A percentile compares a stretch with the other conserved stretches of the same genome.
Conservation (phyloP, 2,888 invertebrate species). For the Mythimna impura region DNA sequence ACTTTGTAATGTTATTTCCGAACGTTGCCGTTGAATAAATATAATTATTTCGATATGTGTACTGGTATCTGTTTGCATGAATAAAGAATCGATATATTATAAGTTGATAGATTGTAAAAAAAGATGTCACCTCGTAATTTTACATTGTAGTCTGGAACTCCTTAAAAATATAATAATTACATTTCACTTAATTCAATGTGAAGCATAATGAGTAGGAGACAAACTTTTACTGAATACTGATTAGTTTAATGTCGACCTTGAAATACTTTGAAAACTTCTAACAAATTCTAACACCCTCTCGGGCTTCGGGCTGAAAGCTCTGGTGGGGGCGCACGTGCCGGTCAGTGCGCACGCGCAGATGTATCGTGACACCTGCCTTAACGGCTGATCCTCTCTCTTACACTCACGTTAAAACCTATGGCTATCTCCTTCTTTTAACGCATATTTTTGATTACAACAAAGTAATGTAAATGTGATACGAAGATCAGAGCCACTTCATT, state of each 20-base stretch:
- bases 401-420: slow-evolving; percentile 69
- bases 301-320: slow-evolving; percentile 74
- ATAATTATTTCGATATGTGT: slow-evolving; percentile 40
- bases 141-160: slow-evolving; percentile 4
- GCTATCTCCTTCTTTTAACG: slow-evolving; percentile 73
- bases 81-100: slow-evolving; percentile 52
- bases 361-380: slow-evolving; percentile 87
- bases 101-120: slow-evolving; percentile 33
- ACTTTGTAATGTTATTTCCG: slow-evolving; percentile 58
- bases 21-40: slow-evolving; percentile 54
- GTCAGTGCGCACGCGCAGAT: slow-evolving; percentile 87
- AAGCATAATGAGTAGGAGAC: background rate
- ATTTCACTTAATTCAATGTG: slow-evolving; percentile 8
- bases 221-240: background rate
- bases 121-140: slow-evolving; percentile 15
- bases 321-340: slow-evolving; percentile 85
- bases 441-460: slow-evolving; percentile 84
- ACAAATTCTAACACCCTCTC: slow-evolving; percentile 47
- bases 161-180: slow-evolving; percentile 1
- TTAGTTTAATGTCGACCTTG: background rate
- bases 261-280: slow-evolving; percentile 29
- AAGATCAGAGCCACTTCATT: slow-evolving; percentile 81
- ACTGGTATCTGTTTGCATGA: slow-evolving; percentile 40
- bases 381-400: slow-evolving; percentile 77
- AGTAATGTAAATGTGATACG: slow-evolving; percentile 75